Percentiles rank a stretch among this genome's conserved stretches.
Evolutionary conservation across 92 coral and sea anemone species (phyloP).

Genomic region (Pocillopora grandis): DNA sequence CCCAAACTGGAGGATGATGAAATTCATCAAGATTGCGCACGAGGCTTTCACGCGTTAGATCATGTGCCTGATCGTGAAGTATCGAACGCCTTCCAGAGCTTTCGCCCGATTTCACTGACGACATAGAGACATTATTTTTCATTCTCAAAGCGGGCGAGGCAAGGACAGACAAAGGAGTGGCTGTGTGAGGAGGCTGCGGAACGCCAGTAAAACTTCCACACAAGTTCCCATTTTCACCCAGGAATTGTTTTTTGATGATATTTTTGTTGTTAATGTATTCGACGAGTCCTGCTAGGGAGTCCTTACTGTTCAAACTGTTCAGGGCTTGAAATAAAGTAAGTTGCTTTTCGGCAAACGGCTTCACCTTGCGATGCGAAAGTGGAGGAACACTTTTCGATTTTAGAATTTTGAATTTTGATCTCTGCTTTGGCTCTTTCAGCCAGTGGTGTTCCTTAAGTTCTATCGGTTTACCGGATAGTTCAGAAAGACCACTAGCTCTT

Average conservation of each 20-base stretch:
- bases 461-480: slow-evolving; percentile 1
- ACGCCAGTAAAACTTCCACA: slow-evolving; percentile 10
- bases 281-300: slow-evolving; percentile 20
- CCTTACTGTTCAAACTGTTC: slow-evolving; percentile 20
- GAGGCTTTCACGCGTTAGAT: slow-evolving; percentile 35
- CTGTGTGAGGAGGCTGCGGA: slow-evolving; percentile 7
- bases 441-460: slow-evolving; percentile 12
- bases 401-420: slow-evolving; percentile 1
- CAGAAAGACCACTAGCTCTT: background rate
- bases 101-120: slow-evolving; percentile 13
- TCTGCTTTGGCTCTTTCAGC: background rate
- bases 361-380: slow-evolving; percentile 11
- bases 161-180: slow-evolving; percentile 7
- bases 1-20: slow-evolving; percentile 33
- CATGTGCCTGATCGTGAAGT: slow-evolving; percentile 11
- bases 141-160: background rate
- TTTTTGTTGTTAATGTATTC: slow-evolving; percentile 10
- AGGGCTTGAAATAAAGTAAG: slow-evolving; percentile 22
- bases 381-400: slow-evolving; percentile 30
- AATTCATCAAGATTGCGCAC: slow-evolving; percentile 11
- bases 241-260: slow-evolving; percentile 5
- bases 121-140: slow-evolving; percentile 1
- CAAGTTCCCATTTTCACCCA: slow-evolving; percentile 9
- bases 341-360: slow-evolving; percentile 20
- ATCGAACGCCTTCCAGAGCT: slow-evolving; percentile 4